Evolutionary conservation across 2,113 vertebrate genomes (phyloP).

Genomic region (Corythaeola cristata): DNA sequence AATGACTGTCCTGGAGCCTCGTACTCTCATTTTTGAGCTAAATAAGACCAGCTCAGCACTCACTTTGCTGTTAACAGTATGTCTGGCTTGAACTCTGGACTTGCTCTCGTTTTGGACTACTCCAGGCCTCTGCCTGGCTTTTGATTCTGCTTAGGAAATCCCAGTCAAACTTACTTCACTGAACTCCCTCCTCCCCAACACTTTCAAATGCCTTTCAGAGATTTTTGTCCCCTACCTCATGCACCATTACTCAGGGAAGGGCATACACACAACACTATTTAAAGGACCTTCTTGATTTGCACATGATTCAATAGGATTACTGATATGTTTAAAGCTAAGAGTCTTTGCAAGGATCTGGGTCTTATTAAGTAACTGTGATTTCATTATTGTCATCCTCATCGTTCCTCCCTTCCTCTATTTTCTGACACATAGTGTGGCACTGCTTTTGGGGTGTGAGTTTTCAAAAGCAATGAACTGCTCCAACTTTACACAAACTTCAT

Average conservation of each 20-base stretch:
- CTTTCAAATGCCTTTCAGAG: neutral
- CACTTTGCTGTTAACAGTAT: neutral
- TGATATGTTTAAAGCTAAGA: neutral
- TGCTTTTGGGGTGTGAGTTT: neutral
- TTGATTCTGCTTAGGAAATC: neutral
- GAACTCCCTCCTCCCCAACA: neutral
- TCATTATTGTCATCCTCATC: neutral
- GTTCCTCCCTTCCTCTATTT: neutral
- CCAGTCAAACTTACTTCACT: neutral
- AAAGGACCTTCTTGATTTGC: neutral
- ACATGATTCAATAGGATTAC: neutral
- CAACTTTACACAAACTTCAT: neutral
- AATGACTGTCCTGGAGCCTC: neutral
- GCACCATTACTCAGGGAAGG: neutral
- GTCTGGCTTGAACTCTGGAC: neutral
- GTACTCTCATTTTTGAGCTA: neutral
- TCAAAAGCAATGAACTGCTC: neutral
- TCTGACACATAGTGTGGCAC: neutral
- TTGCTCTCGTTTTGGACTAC: neutral
- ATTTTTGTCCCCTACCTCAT: neutral
- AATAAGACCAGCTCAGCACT: neutral
- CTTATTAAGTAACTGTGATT: neutral
- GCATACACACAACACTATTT: neutral
- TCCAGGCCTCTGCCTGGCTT: neutral
- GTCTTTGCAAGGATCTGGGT: constrained; percentile 17